Evolutionary conservation across 1,140 invertebrate species (phyloP).

Genomic region (Meloidogyne hapla): DNA sequence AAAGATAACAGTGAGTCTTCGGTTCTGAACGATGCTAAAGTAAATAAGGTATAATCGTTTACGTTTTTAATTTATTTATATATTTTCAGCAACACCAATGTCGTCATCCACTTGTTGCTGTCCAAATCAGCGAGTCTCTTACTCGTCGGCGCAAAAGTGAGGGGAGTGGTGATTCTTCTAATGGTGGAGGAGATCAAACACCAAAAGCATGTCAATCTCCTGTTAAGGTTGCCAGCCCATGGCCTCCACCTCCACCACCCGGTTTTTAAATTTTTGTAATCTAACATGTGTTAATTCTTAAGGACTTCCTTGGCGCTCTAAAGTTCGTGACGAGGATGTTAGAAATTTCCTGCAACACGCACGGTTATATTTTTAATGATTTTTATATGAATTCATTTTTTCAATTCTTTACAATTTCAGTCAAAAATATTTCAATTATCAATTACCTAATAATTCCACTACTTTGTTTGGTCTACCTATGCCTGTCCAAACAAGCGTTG

Average conservation of each 20-base stretch:
- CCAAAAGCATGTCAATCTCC: constrained; percentile 49
- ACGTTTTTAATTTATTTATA: background rate
- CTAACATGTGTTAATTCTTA: background rate
- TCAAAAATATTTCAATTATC: constrained; percentile 58
- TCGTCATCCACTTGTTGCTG: background rate
- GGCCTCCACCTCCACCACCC: constrained; percentile 10
- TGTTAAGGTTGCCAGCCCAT: constrained; percentile 8
- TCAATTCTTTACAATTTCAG: constrained; percentile 22
- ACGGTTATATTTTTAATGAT: constrained; percentile 14
- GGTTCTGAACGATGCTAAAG: too few species aligned
- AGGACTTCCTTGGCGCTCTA: constrained; percentile 55
- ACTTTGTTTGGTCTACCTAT: constrained; percentile 57
- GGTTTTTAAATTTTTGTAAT: background rate
- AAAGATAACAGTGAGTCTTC: too few species aligned
- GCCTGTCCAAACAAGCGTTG: constrained; percentile 47
- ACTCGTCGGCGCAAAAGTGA: background rate
- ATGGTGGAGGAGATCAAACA: constrained; percentile 54
- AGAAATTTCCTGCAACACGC: constrained; percentile 54
- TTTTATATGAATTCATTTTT: background rate
- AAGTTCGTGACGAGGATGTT: constrained; percentile 51
- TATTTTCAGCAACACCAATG: background rate
- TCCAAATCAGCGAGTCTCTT: background rate
- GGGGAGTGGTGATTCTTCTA: background rate
- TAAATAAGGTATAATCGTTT: too few species aligned
- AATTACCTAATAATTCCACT: constrained; percentile 50